Evolutionary conservation across 2,888 invertebrate genomes (phyloP).

Genomic region (Ormyrus thymus): DNA sequence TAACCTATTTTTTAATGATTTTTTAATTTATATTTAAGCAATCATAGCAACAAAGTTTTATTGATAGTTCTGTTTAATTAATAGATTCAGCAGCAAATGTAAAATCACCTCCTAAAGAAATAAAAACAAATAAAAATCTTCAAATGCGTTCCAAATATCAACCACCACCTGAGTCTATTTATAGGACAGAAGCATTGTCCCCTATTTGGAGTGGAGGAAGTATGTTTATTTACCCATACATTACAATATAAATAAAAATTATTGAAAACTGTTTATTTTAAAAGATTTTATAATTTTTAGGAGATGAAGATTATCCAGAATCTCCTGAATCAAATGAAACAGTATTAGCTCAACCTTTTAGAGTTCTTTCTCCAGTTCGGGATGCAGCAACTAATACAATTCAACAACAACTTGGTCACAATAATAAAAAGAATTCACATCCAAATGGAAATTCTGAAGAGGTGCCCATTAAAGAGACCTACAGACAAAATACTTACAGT

Average conservation of each 20-base stretch:
- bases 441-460: constrained; percentile 65
- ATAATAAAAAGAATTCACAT: constrained; percentile 60
- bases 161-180: constrained; percentile 67
- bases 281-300: constrained; percentile 47
- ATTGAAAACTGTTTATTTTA: constrained; percentile 15
- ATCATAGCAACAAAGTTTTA: neutral
- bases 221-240: constrained; percentile 56
- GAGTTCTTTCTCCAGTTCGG: constrained; percentile 70
- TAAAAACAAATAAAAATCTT: constrained; percentile 71
- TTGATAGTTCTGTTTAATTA: constrained; percentile 15
- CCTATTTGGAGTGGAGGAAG: constrained; percentile 68
- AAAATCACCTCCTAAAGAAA: constrained; percentile 71
- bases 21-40: neutral
- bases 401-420: constrained; percentile 61
- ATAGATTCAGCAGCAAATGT: constrained; percentile 65
- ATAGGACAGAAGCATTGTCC: constrained; percentile 69
- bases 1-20: neutral
- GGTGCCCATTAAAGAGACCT: constrained; percentile 62
- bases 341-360: constrained; percentile 68
- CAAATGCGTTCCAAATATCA: constrained; percentile 69
- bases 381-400: constrained; percentile 71
- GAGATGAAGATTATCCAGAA: constrained; percentile 71
- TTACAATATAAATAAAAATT: neutral
- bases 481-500: constrained; percentile 60
- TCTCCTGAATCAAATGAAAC: constrained; percentile 74